Evolutionary conservation across 2,888 invertebrate genomes (phyloP), one percentile per base, ranked within the genome.

Genomic region (Lordiphosa andalusiaca): DNA sequence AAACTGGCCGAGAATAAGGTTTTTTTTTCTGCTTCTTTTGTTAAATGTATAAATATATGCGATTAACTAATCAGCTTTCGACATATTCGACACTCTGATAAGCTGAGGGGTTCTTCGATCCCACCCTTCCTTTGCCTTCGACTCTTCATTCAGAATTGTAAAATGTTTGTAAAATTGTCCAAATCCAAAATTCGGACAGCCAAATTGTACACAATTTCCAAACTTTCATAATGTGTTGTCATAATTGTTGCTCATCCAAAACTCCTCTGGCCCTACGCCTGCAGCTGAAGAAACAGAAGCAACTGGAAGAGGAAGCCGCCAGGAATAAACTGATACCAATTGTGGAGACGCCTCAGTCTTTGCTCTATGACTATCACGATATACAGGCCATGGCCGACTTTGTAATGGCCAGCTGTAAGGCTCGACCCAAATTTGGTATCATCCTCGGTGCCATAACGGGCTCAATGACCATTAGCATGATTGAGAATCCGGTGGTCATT

Each of bases 381-480:
- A 90, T 97, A 6, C 90, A 93, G 71, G 92, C 93, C 76, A 94
- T 94, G 5, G 95, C 96, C 0, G 91, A 94, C 67, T 95, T 92
- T 85, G 91, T 98, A 10, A 89, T 94, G 50, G 91, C 92, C 1
- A 91, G 92, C 62, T 93, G 94, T 4, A 90, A 92, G 9, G 91
- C 93, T 48, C 91, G 92, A 42, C 98, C 98, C 4, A 92, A 91
- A 86, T 93, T 98, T 76, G 98, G 97, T 44, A 95, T 99, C 66
- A 96, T 99, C 77, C 98, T 98, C 90, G 98, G 98, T 46, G 96
- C 97, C 23, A 98, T 98, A 85, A 62, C 91, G 93, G 72, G 71
- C 35, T 73, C 94, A 0, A 19, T 4, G 19, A 87, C 98, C 59
- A 95, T 95, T 0, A 95, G 97, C 54, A 91, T 91, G 49, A 91